Conservation (phyloP, 2,113 vertebrate genomes). For the Hyperoodon ampullatus region DNA sequence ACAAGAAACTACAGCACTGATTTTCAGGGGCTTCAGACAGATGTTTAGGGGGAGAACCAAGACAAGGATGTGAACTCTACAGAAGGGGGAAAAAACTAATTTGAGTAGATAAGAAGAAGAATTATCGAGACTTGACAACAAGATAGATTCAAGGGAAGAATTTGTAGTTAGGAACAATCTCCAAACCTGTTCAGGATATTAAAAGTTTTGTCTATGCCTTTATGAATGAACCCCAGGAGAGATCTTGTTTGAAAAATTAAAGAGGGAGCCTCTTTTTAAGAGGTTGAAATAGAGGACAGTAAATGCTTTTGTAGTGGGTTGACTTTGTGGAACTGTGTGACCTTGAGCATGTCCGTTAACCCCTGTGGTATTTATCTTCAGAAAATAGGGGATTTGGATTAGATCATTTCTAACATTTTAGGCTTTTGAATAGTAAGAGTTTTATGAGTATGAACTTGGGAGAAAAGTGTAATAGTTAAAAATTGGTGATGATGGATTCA, state of each 20-base stretch:
- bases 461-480: background rate
- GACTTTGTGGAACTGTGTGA: background rate
- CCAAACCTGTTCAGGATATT: background rate
- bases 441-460: background rate
- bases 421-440: background rate
- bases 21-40: background rate
- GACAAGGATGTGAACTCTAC: background rate
- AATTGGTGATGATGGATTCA: constrained; percentile 5
- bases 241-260: background rate
- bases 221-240: background rate
- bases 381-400: background rate
- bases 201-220: background rate
- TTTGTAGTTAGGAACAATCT: background rate
- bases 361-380: background rate
- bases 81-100: background rate
- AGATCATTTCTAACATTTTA: background rate
- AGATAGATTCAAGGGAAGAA: background rate
- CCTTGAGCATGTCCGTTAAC: background rate
- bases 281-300: background rate
- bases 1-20: background rate
- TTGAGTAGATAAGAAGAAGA: background rate
- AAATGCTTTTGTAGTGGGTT: background rate
- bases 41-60: background rate
- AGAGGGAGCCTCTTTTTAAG: background rate
- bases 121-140: background rate